Conservation (phyloP, 2,113 vertebrate genomes). For the Psittacus erithacus region DNA sequence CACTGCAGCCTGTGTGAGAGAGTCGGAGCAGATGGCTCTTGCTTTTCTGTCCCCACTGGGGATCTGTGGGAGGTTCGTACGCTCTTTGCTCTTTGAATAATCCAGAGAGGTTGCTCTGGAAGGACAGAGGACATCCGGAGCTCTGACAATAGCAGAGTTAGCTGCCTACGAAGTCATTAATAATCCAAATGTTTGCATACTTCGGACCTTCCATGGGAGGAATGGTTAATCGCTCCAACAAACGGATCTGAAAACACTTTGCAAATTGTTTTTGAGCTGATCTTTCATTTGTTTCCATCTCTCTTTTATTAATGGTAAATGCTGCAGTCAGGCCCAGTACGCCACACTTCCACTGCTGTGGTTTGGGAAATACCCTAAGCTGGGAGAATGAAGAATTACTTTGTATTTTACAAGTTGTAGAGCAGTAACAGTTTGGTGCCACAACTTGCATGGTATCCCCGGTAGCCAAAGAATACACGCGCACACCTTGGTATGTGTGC, state of each 20-base stretch:
- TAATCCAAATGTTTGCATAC: constrained; percentile 36
- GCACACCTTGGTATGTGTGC: rapidly evolving
- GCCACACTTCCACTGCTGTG: background rate
- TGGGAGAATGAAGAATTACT: background rate
- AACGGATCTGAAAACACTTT: background rate
- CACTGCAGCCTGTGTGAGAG: background rate
- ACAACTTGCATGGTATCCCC: background rate
- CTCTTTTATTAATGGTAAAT: background rate
- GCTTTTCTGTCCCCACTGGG: background rate
- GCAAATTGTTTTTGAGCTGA: background rate
- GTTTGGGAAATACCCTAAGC: background rate
- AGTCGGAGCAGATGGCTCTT: background rate
- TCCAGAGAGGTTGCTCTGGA: background rate
- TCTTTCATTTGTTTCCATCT: background rate
- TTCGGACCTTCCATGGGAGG: background rate
- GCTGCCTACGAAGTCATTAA: background rate
- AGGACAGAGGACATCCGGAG: background rate
- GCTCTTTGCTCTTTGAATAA: background rate
- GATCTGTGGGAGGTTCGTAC: constrained; percentile 1
- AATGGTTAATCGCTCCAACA: background rate
- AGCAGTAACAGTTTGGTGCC: background rate
- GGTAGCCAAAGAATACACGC: background rate
- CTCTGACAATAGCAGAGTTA: background rate
- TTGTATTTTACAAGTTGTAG: background rate
- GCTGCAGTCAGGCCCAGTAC: background rate